Conservation (phyloP, 2,888 invertebrate species). For the Copidosoma aretas region DNA sequence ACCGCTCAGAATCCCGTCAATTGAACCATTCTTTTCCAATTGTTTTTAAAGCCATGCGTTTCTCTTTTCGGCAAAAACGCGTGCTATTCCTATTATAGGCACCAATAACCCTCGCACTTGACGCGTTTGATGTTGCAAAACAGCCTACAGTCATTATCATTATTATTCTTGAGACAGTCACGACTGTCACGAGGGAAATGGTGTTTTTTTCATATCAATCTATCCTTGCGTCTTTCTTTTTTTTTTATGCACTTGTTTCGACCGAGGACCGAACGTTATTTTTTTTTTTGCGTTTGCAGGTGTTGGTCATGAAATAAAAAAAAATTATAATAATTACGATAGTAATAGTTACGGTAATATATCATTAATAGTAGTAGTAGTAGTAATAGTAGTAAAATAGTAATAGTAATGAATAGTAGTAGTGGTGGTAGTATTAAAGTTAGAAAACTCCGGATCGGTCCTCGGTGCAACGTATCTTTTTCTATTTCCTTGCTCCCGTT, state of each 20-base stretch:
- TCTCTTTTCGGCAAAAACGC: constrained; percentile 21
- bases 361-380: constrained; percentile 12
- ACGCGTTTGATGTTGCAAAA: too few species aligned
- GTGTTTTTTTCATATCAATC: constrained; percentile 29
- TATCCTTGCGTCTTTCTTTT: constrained; percentile 20
- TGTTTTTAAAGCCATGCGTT: constrained; percentile 32
- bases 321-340: constrained; percentile 15
- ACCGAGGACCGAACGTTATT: constrained; percentile 40
- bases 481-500: constrained; percentile 5
- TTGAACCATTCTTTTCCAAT: constrained; percentile 33
- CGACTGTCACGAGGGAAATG: constrained; percentile 1
- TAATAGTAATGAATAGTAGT: constrained; percentile 24
- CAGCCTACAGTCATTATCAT: too few species aligned
- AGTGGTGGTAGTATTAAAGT: constrained; percentile 1
- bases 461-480: constrained; percentile 23
- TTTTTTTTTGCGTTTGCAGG: constrained; percentile 15
- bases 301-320: constrained; percentile 15
- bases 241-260: constrained; percentile 19
- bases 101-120: too few species aligned
- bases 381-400: constrained; percentile 11
- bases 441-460: constrained; percentile 33
- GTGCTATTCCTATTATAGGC: background rate
- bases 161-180: too few species aligned
- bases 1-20: constrained; percentile 21
- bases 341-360: constrained; percentile 21